Evolutionary conservation across 2,888 invertebrate genomes (phyloP).

Genomic region (Agrypnus murinus): DNA sequence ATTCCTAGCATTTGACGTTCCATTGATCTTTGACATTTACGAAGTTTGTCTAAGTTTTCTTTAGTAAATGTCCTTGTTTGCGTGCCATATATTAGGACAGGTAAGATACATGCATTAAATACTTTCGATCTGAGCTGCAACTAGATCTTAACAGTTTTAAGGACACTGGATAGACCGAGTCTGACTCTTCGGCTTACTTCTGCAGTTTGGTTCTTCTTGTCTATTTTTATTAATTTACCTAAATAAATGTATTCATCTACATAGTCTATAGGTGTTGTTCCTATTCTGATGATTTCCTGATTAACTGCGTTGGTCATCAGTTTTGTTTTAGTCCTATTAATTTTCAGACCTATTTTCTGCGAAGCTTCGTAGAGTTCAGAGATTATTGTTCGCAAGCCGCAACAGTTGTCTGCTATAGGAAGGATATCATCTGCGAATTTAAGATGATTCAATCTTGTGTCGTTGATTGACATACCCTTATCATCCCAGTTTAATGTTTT

Average conservation of each 20-base stretch:
- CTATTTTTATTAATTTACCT: neutral
- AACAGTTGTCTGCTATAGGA: neutral
- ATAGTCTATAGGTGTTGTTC: too few species aligned
- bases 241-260: conserved; percentile 7
- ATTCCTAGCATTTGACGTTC: too few species aligned
- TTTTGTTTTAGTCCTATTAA: too few species aligned
- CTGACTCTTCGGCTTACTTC: too few species aligned
- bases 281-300: neutral
- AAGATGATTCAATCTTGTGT: conserved; percentile 6
- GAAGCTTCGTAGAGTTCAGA: conserved; percentile 10
- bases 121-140: too few species aligned
- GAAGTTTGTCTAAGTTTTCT: too few species aligned
- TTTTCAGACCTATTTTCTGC: too few species aligned
- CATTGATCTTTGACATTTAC: too few species aligned
- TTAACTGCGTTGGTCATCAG: too few species aligned
- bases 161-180: conserved; percentile 5
- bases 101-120: too few species aligned
- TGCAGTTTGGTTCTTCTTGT: neutral
- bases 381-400: conserved; percentile 4
- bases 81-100: too few species aligned
- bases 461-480: conserved; percentile 4
- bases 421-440: conserved; percentile 12
- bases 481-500: conserved; percentile 15
- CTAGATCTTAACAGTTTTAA: too few species aligned
- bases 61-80: neutral